A percentile compares a stretch with the other conserved stretches of the same genome.
These are phyloP conservation scores for Brachionus asplanchnoidis DNA, from an alignment of 1,140 invertebrate species.

Conservation along the genomic window DNA sequence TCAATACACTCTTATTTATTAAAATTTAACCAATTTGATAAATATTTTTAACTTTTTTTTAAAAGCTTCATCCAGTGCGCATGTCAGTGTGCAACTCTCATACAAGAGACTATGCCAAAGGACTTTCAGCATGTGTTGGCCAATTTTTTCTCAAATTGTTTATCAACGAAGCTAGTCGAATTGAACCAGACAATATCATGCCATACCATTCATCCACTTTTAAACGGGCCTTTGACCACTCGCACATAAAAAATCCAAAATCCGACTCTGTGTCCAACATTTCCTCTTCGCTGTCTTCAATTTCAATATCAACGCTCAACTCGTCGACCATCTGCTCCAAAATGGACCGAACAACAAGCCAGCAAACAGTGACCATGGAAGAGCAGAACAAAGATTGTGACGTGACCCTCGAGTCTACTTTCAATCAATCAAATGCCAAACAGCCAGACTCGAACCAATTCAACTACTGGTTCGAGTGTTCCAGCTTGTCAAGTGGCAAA, in stretches of 20 bases:
- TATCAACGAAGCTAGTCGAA: conserved; percentile 21
- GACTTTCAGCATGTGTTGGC: conserved; percentile 65
- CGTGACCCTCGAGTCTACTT: conserved; percentile 46
- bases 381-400: conserved; percentile 42
- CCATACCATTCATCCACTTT: not conserved
- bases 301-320: not conserved
- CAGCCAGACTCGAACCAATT: conserved; percentile 42
- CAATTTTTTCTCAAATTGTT: conserved; percentile 3
- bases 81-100: conserved; percentile 88
- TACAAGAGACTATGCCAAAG: conserved; percentile 78
- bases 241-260: not conserved
- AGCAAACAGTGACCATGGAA: conserved; percentile 62
- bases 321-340: not conserved
- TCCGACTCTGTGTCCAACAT: not conserved
- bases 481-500: conserved; percentile 79
- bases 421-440: conserved; percentile 29
- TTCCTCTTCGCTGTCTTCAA: not conserved
- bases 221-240: not conserved
- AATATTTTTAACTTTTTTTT: no score
- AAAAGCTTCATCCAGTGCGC: conserved; percentile 69
- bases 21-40: no score
- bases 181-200: not conserved
- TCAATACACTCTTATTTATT: no score
- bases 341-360: not conserved
- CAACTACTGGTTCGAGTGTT: conserved; percentile 78